Evolutionary conservation across 2,888 invertebrate genomes (phyloP).

Genomic region (Cremastinae sp.): DNA sequence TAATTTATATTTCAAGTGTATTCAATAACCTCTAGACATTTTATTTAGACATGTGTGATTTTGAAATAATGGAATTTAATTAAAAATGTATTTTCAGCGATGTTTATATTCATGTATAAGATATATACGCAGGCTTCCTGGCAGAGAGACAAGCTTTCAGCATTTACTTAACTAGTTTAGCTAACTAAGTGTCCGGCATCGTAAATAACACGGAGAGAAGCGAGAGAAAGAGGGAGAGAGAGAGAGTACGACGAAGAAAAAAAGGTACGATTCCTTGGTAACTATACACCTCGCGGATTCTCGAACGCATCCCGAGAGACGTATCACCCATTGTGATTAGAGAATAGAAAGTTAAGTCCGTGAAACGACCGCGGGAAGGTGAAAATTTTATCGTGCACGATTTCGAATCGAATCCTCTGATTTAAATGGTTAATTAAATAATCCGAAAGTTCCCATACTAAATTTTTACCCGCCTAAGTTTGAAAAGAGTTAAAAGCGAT

Average conservation of each 20-base stretch:
- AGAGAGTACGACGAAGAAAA: conserved; percentile 23
- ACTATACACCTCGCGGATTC: conserved; percentile 28
- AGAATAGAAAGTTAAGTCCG: conserved; percentile 63
- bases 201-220: conserved; percentile 39
- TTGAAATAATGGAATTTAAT: background rate
- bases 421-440: background rate
- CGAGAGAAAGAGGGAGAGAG: conserved; percentile 26
- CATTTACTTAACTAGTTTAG: conserved; percentile 23
- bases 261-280: conserved; percentile 10
- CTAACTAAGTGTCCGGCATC: conserved; percentile 45
- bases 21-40: too few species aligned
- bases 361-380: conserved; percentile 56
- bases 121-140: conserved; percentile 35
- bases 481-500: background rate
- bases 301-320: conserved; percentile 35
- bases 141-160: conserved; percentile 39
- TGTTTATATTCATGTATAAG: conserved; percentile 2
- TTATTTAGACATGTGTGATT: background rate
- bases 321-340: conserved; percentile 60
- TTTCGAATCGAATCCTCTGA: conserved; percentile 31
- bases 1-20: too few species aligned
- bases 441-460: background rate
- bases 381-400: conserved; percentile 53
- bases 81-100: background rate
- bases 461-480: background rate